These are phyloP conservation scores for Thysanoteuthis rhombus DNA, from an alignment of 2,888 invertebrate genomes.

Conservation along the genomic window DNA sequence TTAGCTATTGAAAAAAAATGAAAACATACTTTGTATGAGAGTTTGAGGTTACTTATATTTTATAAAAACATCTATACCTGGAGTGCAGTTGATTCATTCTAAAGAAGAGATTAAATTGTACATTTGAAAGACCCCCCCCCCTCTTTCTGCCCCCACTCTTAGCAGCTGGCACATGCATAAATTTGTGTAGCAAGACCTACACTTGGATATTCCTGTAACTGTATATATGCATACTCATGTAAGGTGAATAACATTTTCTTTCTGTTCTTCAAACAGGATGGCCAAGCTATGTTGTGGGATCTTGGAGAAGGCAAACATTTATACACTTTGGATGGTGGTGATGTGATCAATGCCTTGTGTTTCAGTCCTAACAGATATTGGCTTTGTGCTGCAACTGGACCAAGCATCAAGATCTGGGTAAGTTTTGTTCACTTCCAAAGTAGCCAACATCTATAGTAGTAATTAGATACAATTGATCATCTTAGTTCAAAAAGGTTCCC, in stretches of 20 bases:
- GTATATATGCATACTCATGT: too few relatives aligned
- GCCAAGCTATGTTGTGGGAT: slow-evolving; percentile 99
- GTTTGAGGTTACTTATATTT: neutral
- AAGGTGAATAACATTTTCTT: too few relatives aligned
- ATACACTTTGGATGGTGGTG: slow-evolving; percentile 97
- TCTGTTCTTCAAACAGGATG: slow-evolving; percentile 75
- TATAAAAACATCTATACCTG: neutral
- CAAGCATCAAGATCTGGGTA: slow-evolving; percentile 98
- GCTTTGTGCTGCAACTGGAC: slow-evolving; percentile 98
- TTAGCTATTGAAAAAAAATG: neutral
- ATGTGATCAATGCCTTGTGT: slow-evolving; percentile 96
- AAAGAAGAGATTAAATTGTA: too few relatives aligned
- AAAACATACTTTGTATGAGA: neutral
- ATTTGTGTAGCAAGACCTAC: too few relatives aligned
- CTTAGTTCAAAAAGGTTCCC: too few relatives aligned
- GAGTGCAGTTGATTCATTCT: neutral
- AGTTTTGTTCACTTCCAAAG: neutral
- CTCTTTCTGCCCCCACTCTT: too few relatives aligned
- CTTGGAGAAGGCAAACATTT: slow-evolving; percentile 98
- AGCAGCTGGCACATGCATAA: too few relatives aligned
- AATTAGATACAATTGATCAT: too few relatives aligned
- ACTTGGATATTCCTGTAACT: too few relatives aligned
- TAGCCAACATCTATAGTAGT: too few relatives aligned
- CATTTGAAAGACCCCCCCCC: too few relatives aligned
- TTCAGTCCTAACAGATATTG: slow-evolving; percentile 99